phyloP scores from a whole-genome alignment of 2,888 invertebrate genomes.

The Synanthedon formicaeformis region DNA sequence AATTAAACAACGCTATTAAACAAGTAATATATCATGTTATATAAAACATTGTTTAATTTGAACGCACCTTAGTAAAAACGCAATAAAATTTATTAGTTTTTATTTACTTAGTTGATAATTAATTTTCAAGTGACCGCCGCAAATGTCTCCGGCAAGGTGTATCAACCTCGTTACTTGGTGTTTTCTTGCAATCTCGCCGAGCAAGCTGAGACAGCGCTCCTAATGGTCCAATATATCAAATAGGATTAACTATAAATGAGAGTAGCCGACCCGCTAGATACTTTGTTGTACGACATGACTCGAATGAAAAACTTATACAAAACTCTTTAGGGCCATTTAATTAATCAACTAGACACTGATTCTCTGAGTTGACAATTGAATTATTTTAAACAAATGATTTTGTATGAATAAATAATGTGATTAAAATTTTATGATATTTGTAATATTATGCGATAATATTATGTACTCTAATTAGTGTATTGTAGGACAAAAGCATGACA shows the following conservation, averaged over 20 bases:
- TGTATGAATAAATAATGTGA: no score
- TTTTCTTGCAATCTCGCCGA: constrained; percentile 53
- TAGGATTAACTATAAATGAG: constrained; percentile 63
- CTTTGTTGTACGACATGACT: constrained; percentile 48
- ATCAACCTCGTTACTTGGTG: constrained; percentile 32
- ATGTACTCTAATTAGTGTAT: no score
- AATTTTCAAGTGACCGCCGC: not conserved
- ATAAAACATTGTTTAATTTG: no score
- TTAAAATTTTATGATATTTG: no score
- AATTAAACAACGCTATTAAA: no score
- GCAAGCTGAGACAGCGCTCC: constrained; percentile 46
- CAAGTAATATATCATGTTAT: no score
- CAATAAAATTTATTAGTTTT: no score
- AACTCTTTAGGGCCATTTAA: not conserved
- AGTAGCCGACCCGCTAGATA: constrained; percentile 44
- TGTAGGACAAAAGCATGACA: no score
- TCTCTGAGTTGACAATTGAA: no score
- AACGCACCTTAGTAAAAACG: no score
- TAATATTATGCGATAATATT: no score
- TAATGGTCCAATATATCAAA: constrained; percentile 66
- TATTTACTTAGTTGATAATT: not conserved
- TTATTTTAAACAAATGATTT: no score
- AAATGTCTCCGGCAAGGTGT: constrained; percentile 17
- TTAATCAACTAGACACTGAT: not conserved
- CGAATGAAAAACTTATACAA: constrained; percentile 26